Evolutionary conservation across 2,888 invertebrate species (phyloP).

Genomic region (Lepidonotus clava): DNA sequence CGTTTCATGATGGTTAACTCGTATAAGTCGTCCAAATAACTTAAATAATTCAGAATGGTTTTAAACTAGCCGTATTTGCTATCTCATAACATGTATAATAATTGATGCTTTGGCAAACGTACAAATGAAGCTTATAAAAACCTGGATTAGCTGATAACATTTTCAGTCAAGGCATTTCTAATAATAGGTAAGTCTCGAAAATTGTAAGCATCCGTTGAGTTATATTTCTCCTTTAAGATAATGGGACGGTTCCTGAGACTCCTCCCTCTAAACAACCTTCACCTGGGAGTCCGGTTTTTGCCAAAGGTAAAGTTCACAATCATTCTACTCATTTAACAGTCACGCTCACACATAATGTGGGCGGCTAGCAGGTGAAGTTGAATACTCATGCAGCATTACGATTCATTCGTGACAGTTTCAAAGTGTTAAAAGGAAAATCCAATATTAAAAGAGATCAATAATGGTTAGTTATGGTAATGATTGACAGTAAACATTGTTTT

Average conservation of each 20-base stretch:
- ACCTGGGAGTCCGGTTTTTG: conserved; percentile 33
- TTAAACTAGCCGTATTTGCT: too few relatives aligned
- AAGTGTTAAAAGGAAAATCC: too few relatives aligned
- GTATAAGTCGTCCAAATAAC: too few relatives aligned
- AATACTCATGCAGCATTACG: neutral
- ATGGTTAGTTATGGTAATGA: too few relatives aligned
- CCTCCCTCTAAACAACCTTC: conserved; percentile 18
- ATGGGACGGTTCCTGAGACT: conserved; percentile 8
- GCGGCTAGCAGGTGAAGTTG: neutral
- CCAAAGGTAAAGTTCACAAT: too few relatives aligned
- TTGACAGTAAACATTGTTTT: neutral
- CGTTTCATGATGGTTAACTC: too few relatives aligned
- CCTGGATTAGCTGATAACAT: neutral
- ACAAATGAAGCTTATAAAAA: neutral
- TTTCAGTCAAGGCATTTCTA: neutral
- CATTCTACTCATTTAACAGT: too few relatives aligned
- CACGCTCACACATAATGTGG: too few relatives aligned
- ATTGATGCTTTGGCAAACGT: neutral
- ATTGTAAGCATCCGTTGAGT: neutral
- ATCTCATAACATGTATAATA: too few relatives aligned
- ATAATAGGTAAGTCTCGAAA: too few relatives aligned
- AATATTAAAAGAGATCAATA: too few relatives aligned
- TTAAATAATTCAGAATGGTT: too few relatives aligned
- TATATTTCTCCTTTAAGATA: conserved; percentile 2
- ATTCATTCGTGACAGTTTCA: neutral